These are phyloP conservation scores for Temnothorax rugatulus DNA, from an alignment of 2,888 invertebrate species.

Conservation along the genomic window DNA sequence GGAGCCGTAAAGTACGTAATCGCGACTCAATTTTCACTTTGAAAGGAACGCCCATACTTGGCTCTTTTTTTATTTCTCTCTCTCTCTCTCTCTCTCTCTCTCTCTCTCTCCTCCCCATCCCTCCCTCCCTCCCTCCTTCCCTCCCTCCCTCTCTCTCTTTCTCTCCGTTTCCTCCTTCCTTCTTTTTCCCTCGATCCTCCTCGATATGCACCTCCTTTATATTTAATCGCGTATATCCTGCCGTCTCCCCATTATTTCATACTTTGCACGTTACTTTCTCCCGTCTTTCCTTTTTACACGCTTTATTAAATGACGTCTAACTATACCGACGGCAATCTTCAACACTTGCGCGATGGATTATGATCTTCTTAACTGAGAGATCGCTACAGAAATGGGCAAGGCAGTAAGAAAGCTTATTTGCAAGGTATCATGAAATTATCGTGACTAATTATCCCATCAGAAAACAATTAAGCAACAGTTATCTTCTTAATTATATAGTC, in stretches of 20 bases:
- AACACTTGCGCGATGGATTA: conserved; percentile 58
- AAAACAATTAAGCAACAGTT: conserved; percentile 10
- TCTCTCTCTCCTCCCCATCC: conserved; percentile 11
- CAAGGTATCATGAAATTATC: conserved; percentile 41
- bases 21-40: conserved; percentile 70
- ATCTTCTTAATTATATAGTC: background rate
- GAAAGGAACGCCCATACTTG: conserved; percentile 55
- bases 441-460: background rate
- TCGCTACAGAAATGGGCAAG: conserved; percentile 7
- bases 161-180: background rate
- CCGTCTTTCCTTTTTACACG: conserved; percentile 55
- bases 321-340: conserved; percentile 46
- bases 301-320: conserved; percentile 68
- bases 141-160: conserved; percentile 12
- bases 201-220: conserved; percentile 47
- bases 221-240: conserved; percentile 64
- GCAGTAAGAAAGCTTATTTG: conserved; percentile 8
- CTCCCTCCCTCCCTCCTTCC: too few species aligned
- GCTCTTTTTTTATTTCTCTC: conserved; percentile 6
- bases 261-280: conserved; percentile 64
- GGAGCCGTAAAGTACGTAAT: conserved; percentile 65
- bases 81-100: background rate
- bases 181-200: background rate
- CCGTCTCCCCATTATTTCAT: conserved; percentile 59
- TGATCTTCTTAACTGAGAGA: conserved; percentile 49